Evolutionary conservation across 2,797 vertebrate species (phyloP).

Genomic region (Pseudochirops cupreus): DNA sequence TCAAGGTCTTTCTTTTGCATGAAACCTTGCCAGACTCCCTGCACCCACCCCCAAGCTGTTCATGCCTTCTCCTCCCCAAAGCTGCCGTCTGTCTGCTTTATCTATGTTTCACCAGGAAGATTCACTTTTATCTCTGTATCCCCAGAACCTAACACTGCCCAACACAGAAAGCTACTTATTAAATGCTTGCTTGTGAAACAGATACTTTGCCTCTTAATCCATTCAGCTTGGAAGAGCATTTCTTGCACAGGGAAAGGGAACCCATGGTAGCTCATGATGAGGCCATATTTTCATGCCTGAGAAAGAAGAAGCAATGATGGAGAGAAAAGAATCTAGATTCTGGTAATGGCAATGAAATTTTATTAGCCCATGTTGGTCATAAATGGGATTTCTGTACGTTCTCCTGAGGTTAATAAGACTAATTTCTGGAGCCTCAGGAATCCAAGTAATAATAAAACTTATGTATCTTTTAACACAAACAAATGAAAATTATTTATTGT

Average conservation of each 20-base stretch:
- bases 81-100: neutral
- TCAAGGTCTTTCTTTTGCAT: neutral
- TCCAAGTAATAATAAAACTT: conserved; percentile 32
- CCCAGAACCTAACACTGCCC: neutral
- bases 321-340: neutral
- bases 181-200: neutral
- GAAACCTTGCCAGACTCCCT: neutral
- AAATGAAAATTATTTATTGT: conserved; percentile 37
- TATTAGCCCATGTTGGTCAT: neutral
- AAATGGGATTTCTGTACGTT: neutral
- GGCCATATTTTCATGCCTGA: neutral
- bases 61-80: neutral
- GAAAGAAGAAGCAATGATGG: neutral
- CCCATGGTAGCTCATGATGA: neutral
- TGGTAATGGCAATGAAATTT: neutral
- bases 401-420: conserved; percentile 4
- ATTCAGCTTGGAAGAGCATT: neutral
- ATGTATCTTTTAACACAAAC: conserved; percentile 3
- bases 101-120: neutral
- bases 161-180: neutral
- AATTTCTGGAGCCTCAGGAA: conserved; percentile 30
- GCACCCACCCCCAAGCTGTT: neutral
- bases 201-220: neutral
- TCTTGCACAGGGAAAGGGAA: neutral
- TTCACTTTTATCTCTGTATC: neutral